phyloP scores from a whole-genome alignment of 2,888 invertebrate genomes.

The Heteropelma amictum region DNA sequence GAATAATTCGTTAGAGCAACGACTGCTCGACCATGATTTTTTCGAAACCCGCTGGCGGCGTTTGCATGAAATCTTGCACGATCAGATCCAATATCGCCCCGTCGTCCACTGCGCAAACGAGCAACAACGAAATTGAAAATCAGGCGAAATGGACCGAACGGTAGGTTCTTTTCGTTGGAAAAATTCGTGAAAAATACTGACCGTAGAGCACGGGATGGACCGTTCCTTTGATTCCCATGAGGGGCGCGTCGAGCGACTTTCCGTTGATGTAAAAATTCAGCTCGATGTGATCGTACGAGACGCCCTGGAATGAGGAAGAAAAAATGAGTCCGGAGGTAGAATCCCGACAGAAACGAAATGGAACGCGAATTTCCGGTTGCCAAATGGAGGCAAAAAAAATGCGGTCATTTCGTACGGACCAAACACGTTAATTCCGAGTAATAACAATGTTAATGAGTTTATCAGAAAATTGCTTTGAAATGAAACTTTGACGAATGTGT shows the following conservation, averaged over 20 bases:
- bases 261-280: constrained; percentile 97
- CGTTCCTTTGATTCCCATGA: constrained; percentile 93
- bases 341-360: no score
- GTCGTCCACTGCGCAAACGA: constrained; percentile 88
- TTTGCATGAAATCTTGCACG: constrained; percentile 92
- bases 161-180: no score
- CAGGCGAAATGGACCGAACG: no score
- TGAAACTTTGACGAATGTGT: no score
- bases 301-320: constrained; percentile 81
- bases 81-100: constrained; percentile 98
- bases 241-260: constrained; percentile 89
- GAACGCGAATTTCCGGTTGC: no score
- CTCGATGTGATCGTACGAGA: constrained; percentile 97
- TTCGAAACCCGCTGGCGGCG: constrained; percentile 92
- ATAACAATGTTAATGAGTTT: no score
- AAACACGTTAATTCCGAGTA: no score
- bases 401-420: no score
- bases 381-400: no score
- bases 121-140: not conserved
- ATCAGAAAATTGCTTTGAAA: no score
- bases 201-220: constrained; percentile 96
- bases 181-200: constrained; percentile 79
- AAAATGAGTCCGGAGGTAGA: no score
- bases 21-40: constrained; percentile 98
- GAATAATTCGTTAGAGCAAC: constrained; percentile 85